Conservation (phyloP, 2,888 invertebrate genomes). For the Cheilosia vulpina region DNA sequence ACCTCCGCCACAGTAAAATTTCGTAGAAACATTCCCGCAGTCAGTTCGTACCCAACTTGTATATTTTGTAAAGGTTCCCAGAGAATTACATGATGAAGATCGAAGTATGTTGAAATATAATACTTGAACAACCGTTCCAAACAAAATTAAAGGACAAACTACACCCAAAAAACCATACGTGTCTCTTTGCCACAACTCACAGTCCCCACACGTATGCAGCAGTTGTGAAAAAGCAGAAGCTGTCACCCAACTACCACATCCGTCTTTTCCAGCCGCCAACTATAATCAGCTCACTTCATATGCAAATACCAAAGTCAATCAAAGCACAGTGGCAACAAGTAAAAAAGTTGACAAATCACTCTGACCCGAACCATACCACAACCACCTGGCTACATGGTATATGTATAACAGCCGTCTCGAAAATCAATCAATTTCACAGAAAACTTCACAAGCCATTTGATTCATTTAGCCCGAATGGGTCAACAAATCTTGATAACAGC, state of each 20-base stretch:
- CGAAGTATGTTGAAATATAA: too few relatives aligned
- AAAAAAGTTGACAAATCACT: conserved; percentile 35
- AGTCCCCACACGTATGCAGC: neutral
- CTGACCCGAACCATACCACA: conserved; percentile 19
- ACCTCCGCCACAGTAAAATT: too few relatives aligned
- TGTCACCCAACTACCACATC: conserved; percentile 14
- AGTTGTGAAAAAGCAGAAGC: conserved; percentile 1
- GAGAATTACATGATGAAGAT: too few relatives aligned
- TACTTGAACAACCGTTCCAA: too few relatives aligned
- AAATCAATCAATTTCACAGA: conserved; percentile 70
- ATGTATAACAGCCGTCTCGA: conserved; percentile 7
- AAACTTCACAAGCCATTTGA: conserved; percentile 71
- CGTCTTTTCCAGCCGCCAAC: conserved; percentile 8
- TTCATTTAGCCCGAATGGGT: conserved; percentile 60
- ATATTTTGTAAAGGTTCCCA: too few relatives aligned
- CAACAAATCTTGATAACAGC: conserved; percentile 66
- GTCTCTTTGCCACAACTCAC: neutral
- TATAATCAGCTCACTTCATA: conserved; percentile 60
- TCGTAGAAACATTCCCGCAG: too few relatives aligned
- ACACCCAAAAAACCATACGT: too few relatives aligned
- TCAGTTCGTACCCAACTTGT: too few relatives aligned
- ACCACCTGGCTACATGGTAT: conserved; percentile 34
- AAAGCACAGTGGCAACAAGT: neutral
- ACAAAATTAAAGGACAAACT: too few relatives aligned
- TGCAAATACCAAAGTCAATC: conserved; percentile 63